Base-by-base conservation (phyloP, 2,113 vertebrate species). In the Cheirogaleus medius region DNA sequence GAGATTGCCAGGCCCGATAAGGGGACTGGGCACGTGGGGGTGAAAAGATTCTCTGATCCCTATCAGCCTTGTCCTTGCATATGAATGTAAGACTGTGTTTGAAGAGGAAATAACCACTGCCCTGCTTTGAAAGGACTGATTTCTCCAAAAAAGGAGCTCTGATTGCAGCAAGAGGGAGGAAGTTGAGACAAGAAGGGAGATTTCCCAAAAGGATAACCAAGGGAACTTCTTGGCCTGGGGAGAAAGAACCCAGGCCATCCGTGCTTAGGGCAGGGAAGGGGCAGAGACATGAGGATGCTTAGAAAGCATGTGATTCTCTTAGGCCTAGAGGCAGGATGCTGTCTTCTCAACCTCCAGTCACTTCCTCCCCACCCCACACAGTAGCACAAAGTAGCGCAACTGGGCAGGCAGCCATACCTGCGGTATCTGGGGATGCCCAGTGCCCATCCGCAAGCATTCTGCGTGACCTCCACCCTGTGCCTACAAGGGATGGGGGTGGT, bases 1-100 rank as follows among this genome's bases (percentile, higher is more conserved):
- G 91, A 97, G 98, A 97, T 98, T 69, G 56, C 85, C 66, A 6
- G 8, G 84, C 21, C 83, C 90, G 97, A 97, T 98, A 97, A 97
- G 47, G 68, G 49, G 44, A 77, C 90, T 56, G 81, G 92, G 90
- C 94, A 89, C 44, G n/a, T 85, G 96, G 86, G 78, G 91, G 44
- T 78, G 85, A 92, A 90, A 66, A 90, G 95, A 95, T 63, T 96
- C 78, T 96, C 82, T 91, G 97, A 97, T 98, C n/a, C 81, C 87
- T 95, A 97, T 98, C 96, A 93, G 86, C 42, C 74, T 91, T 80
- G 82, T 93, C 92, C 90, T 98, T 90, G 84, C 74, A 39, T 96
- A 93, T 94, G 81, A 96, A 66, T 37, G 7, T 78, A 66, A 87
- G 74, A 87, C 39, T 77, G 69, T 64, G 81, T 77, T 37, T 32